Base-by-base conservation (phyloP, 1,140 invertebrate genomes). In the Phortica variegata region DNA sequence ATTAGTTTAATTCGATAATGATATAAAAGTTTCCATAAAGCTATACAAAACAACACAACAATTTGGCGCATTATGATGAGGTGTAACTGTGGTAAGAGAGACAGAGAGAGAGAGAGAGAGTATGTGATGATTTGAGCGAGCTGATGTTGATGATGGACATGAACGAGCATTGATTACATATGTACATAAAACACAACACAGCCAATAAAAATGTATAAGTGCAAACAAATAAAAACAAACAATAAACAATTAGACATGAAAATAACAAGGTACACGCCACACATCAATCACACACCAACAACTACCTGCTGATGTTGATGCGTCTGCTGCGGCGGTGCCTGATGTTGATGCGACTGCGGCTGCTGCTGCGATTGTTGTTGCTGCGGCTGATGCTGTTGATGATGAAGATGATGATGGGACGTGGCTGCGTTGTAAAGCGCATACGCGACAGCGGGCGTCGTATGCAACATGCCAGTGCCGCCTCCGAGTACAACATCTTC, bases 301-400 rank as follows among this genome's bases (percentile, higher is more conserved):
- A 69, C 65, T 69, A 65, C 65, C 65, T 69, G 58, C 47, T 69
- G 65, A 69, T 68, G 41, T 13, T 26, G 41, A 3, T 10, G 23
- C 5, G 2, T 16, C 3, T 40, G 63, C 57, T 58, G 57, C 47
- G 43, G 51, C 29, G 33, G 49, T 17, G 18, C 10, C 15, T 38
- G 38, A 46, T 20, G 43, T 20, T 17, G 46, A 38, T 58, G 58
- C 43, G 29, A 31, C 23, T 48, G 44, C 18, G 31, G 18, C 19
- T 51, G 52, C 49, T 52, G 34, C 33, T 51, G 37, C 12, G 40
- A 18, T 20, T 41, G 34, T 13, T 36, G 33, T 36, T 36, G 33
- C 33, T 36, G n/a, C n/a, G n/a, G 33, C 33, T n/a, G 16, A 13
- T 36, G 36, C 36, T 38, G 16, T 16, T 16, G 36, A 38, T 38